A percentile compares a stretch with the other conserved stretches of the same genome.
phyloP scores from a whole-genome alignment of 2,113 vertebrate genomes.

The Riparia riparia region DNA sequence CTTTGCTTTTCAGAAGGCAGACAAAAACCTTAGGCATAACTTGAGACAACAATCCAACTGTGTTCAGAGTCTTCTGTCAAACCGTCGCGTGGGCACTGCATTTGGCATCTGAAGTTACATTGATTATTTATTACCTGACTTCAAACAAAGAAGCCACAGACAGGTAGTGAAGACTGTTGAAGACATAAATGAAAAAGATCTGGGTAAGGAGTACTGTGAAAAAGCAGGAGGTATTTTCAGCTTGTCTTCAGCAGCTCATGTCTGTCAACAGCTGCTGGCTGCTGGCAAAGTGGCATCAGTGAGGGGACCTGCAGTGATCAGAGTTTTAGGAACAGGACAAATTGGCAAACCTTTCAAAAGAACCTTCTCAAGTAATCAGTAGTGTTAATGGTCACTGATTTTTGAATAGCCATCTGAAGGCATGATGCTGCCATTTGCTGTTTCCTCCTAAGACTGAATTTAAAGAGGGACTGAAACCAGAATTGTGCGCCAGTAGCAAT shows the following conservation, averaged over 20 bases:
- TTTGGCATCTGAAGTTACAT: not conserved
- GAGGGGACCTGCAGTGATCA: not conserved
- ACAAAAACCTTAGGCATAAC: not conserved
- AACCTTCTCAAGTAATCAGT: not conserved
- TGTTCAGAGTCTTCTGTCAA: not conserved
- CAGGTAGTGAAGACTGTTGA: not conserved
- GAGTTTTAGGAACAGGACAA: not conserved
- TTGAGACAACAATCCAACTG: not conserved
- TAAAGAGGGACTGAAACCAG: not conserved
- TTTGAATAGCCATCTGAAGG: not conserved
- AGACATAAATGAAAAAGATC: not conserved
- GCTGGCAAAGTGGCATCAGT: not conserved
- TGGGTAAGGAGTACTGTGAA: not conserved
- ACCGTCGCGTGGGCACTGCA: not conserved
- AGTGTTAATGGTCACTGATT: not conserved
- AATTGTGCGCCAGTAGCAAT: not conserved
- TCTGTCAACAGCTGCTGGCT: not conserved
- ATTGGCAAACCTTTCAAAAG: not conserved
- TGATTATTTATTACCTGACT: not conserved
- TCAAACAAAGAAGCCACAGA: not conserved
- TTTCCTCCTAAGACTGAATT: not conserved
- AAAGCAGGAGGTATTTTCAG: not conserved
- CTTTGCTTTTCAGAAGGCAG: not conserved
- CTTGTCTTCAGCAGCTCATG: fast-evolving
- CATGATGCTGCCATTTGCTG: not conserved